Evolutionary conservation across 2,113 vertebrate genomes (phyloP).

Genomic region (Pimephales promelas): DNA sequence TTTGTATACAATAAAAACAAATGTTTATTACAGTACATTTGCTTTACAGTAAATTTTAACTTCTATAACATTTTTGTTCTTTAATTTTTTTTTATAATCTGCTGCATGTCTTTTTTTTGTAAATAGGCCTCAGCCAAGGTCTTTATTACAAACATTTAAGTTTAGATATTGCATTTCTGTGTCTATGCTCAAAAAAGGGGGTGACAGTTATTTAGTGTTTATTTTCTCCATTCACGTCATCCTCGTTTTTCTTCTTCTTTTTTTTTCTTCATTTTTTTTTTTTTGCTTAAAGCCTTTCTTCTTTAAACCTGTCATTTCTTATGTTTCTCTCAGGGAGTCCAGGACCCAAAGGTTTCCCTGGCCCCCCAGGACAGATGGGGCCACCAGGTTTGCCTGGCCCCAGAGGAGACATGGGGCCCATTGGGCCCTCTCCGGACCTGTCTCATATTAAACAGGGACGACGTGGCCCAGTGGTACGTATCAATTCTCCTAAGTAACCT

Average conservation of each 20-base stretch:
- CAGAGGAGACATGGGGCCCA: constrained; percentile 92
- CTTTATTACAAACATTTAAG: no score
- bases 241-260: not conserved
- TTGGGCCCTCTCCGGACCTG: constrained; percentile 92
- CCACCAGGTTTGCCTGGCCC: constrained; percentile 86
- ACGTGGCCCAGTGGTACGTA: constrained; percentile 91
- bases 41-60: no score
- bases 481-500: not conserved
- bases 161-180: no score
- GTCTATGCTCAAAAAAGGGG: no score
- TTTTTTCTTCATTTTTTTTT: no score
- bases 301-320: constrained; percentile 1
- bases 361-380: constrained; percentile 81
- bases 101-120: no score
- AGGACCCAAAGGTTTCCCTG: constrained; percentile 86
- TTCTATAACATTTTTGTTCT: no score
- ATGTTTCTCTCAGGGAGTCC: constrained; percentile 77
- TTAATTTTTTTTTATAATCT: no score
- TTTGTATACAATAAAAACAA: no score
- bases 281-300: not conserved
- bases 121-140: no score
- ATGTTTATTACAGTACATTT: no score
- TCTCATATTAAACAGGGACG: constrained; percentile 92
- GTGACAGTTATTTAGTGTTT: not conserved
- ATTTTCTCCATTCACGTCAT: not conserved